Percentiles rank a stretch among this genome's conserved stretches.
These are phyloP conservation scores for Pteromalus puparum DNA, from an alignment of 1,140 invertebrate genomes.

Conservation along the genomic window DNA sequence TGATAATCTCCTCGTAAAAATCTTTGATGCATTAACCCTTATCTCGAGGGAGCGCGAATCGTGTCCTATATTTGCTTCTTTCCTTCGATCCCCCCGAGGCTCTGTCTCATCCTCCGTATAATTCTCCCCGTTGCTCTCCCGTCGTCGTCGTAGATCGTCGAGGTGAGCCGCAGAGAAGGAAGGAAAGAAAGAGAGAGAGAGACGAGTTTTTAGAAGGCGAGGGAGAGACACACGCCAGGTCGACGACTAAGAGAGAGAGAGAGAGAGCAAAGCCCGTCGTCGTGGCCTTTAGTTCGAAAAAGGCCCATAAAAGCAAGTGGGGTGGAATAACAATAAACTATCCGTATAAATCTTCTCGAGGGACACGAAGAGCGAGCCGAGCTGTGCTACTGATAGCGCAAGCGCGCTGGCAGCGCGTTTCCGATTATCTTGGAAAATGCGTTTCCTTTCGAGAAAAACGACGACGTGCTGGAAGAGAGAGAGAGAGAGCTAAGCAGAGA, in stretches of 20 bases:
- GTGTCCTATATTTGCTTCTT: conserved; percentile 1
- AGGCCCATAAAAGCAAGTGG: conserved; percentile 71
- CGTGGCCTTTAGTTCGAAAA: conserved; percentile 61
- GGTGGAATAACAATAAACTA: conserved; percentile 73
- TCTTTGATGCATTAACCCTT: conserved; percentile 45
- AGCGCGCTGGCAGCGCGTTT: conserved; percentile 54
- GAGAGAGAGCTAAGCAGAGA: conserved; percentile 42
- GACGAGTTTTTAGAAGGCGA: background rate
- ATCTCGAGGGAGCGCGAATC: conserved; percentile 12
- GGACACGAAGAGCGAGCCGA: conserved; percentile 55
- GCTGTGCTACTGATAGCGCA: conserved; percentile 64
- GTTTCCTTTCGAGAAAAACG: conserved; percentile 64
- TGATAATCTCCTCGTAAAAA: conserved; percentile 42
- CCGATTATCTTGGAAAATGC: conserved; percentile 71
- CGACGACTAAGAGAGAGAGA: background rate
- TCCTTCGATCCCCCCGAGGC: background rate
- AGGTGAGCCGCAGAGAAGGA: background rate
- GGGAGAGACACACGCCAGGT: background rate
- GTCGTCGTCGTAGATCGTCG: conserved; percentile 2
- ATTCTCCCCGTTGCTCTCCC: background rate
- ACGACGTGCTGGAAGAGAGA: conserved; percentile 45
- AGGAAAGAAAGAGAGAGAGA: background rate
- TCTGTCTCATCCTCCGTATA: background rate
- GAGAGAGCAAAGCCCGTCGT: conserved; percentile 34
- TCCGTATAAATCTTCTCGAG: conserved; percentile 70